Base-by-base conservation (phyloP, 1,140 invertebrate species). In the Cardiocondyla obscurior region DNA sequence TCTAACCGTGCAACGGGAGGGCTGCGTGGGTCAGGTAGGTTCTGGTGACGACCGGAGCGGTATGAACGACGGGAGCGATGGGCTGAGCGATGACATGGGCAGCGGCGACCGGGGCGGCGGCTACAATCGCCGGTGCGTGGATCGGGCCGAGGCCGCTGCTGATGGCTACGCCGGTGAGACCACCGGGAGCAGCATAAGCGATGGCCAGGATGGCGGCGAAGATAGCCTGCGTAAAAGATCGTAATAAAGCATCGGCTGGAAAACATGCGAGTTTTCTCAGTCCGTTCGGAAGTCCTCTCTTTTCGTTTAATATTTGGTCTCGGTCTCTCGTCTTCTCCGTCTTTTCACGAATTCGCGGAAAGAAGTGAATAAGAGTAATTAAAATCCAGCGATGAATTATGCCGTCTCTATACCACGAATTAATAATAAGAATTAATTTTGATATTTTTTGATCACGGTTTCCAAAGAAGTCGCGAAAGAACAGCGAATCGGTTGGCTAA, bases 181-280 rank as follows among this genome's bases (percentile, higher is more conserved):
- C 92, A 84, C 93, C 92, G 57, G 93, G 93, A 69, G 90, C 90
- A 42, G 93, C 93, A 42, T 72, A 77, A 62, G 92, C 92, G 81
- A 94, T 92, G 67, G 92, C 93, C 92, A 94, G 81, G 81, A 94
- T 49, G 89, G 92, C 93, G 64, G 90, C 90, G 89, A 94, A 84
- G 81, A 93, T 82, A 88, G 90, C 91, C 93, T 89, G 76, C 25
- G 58, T 57, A 55, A 53, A 86, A 86, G 36, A 87, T 42, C 22
- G 53, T 10, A 57, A 73, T n/a, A n/a, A n/a, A n/a, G n/a, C n/a
- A n/a, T n/a, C n/a, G n/a, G n/a, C n/a, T n/a, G n/a, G n/a, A n/a
- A n/a, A n/a, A n/a, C n/a, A n/a, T n/a, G n/a, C n/a, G n/a, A n/a
- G n/a, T n/a, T n/a, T n/a, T 28, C 28, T 42, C 53, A 42, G 16